phyloP scores from a whole-genome alignment of 2,113 vertebrate species.

The Chroicocephalus ridibundus region DNA sequence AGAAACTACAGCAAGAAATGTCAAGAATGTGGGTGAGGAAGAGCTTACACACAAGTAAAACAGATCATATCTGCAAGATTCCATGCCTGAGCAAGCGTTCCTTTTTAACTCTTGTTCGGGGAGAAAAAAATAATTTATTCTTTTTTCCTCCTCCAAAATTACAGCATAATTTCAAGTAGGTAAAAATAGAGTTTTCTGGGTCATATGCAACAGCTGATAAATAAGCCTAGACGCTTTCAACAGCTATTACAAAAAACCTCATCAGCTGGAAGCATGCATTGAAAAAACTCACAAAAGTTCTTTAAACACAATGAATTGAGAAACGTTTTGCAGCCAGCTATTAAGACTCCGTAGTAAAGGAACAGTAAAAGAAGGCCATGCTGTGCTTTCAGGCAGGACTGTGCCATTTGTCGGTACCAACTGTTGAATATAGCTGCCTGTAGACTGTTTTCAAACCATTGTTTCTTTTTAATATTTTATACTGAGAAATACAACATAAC shows the following conservation, averaged over 20 bases:
- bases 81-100: neutral
- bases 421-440: conserved; percentile 1
- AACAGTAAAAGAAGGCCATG: conserved; percentile 15
- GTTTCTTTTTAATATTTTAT: conserved; percentile 13
- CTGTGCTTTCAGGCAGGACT: conserved; percentile 45
- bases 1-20: neutral
- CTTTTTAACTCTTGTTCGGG: neutral
- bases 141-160: neutral
- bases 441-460: conserved; percentile 6
- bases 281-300: conserved; percentile 38
- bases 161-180: neutral
- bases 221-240: conserved; percentile 14
- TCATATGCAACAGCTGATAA: conserved; percentile 26
- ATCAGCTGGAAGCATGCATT: conserved; percentile 30
- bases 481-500: neutral
- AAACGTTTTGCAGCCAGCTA: conserved; percentile 35
- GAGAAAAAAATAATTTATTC: neutral
- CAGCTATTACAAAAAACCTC: neutral
- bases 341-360: conserved; percentile 7
- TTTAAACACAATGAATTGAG: conserved; percentile 28
- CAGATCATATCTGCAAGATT: neutral
- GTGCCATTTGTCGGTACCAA: conserved; percentile 39
- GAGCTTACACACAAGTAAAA: neutral
- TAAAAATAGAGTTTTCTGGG: conserved; percentile 37
- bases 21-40: conserved; percentile 19